Evolutionary conservation across 2,797 vertebrate genomes (phyloP), one percentile per base, ranked within the genome.

Genomic region (Trematocara caparti): DNA sequence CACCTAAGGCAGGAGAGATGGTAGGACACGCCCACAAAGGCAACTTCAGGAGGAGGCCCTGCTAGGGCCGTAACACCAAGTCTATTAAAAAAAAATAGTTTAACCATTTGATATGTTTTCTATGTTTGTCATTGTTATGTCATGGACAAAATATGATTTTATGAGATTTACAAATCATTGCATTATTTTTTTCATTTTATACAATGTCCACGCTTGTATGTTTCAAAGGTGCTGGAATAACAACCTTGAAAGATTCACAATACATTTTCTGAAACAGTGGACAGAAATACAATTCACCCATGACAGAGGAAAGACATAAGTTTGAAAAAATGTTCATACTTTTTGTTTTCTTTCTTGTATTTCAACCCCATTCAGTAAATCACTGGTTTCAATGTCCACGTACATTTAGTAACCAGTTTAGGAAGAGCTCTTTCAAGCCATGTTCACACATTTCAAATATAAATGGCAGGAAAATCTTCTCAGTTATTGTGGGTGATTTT

Each of bases 151-250:
- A 1, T 2, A 15, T 47, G 15, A 47, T 2, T 17, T 47, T 17
- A 47, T 12, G 2, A 50, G 10, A 21, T 50, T 21, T 21, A 1
- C 10, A 21, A 51, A 51, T 51, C 19, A 21, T 1, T 2, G 19
- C 7, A 47, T 47, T 17, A 2, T 2, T 17, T 47, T 47, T 47
- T 47, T 17, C 6, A 15, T 47, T 47, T 47, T 47, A 47, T 6
- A 15, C 1, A 45, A 45, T 45, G 3, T 10, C n/a, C 0, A 5
- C 1, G 5, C 4, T 19, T 49, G 48, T 6, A 11, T 19, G 19
- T 10, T 50, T 50, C 3, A 50, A 50, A 50, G n/a, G n/a, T 50
- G 17, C n/a, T 51, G 21, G 0, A 13, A 51, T 24, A 51, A 51
- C 50, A 51, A 27, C 50, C 3, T 14, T 53, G 50, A 24, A 53